Conservation (phyloP, 2,797 vertebrate genomes). For the Chrysocyon brachyurus region DNA sequence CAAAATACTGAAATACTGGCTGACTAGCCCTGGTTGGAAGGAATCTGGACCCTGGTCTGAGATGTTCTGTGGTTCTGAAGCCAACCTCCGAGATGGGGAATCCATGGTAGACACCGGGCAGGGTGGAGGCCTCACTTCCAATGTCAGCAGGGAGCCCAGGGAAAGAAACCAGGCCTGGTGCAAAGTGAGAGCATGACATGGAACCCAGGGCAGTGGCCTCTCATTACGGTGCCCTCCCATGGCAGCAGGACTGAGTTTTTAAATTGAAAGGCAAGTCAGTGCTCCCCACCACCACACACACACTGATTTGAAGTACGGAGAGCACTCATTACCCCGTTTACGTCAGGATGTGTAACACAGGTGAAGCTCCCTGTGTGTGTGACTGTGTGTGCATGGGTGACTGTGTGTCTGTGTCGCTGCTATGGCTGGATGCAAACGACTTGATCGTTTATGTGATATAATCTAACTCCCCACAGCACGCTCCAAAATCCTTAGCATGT, state of each 20-base stretch:
- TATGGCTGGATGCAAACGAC: constrained; percentile 64
- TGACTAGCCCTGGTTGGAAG: fast-evolving
- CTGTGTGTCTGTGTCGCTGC: background rate
- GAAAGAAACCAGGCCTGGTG: constrained; percentile 55
- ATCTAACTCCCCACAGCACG: background rate
- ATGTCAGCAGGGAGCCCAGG: constrained; percentile 56
- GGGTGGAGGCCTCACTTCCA: fast-evolving
- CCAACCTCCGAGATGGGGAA: background rate
- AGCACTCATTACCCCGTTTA: background rate
- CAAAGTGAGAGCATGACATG: background rate
- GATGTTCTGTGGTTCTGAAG: background rate
- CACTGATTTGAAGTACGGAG: constrained; percentile 50
- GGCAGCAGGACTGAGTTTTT: constrained; percentile 47
- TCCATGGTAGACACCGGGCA: background rate
- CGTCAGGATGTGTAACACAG: background rate
- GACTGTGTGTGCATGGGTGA: background rate
- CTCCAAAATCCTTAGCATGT: background rate
- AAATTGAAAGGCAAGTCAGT: constrained; percentile 56
- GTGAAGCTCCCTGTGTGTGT: background rate
- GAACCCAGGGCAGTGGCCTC: background rate
- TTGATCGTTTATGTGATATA: background rate
- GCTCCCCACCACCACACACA: background rate
- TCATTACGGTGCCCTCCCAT: background rate
- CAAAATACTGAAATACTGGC: too few species aligned
- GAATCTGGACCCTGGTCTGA: background rate